Evolutionary conservation across 2,113 vertebrate species (phyloP).

Genomic region (Rhabdomys dilectus): DNA sequence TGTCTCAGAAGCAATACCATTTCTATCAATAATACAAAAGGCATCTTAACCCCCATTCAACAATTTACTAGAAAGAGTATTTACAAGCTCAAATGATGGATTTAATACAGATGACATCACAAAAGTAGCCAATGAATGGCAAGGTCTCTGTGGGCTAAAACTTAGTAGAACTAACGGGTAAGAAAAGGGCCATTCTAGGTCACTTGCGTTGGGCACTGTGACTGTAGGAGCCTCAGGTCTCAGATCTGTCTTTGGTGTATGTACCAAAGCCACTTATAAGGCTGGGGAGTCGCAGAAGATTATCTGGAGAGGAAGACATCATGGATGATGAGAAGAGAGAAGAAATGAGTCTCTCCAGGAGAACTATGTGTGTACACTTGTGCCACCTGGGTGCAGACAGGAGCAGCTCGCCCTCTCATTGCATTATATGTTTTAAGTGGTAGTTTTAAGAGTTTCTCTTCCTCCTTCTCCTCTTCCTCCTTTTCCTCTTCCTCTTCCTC

Average conservation of each 20-base stretch:
- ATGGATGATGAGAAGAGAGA: background rate
- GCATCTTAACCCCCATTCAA: background rate
- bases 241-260: background rate
- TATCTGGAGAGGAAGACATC: background rate
- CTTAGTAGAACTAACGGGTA: background rate
- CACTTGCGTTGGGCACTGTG: background rate
- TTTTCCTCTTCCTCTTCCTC: too few relatives aligned
- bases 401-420: background rate
- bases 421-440: background rate
- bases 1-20: background rate
- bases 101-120: background rate
- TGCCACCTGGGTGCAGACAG: background rate
- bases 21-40: conserved; percentile 37
- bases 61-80: background rate
- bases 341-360: background rate
- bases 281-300: background rate
- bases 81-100: background rate
- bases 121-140: background rate
- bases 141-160: background rate
- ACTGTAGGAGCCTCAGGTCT: background rate
- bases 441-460: background rate
- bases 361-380: background rate
- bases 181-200: background rate
- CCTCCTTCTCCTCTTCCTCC: too few relatives aligned
- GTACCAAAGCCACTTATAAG: background rate